These are phyloP conservation scores for Brachyrhaphis roseni DNA, from an alignment of 2,797 vertebrate species.

Conservation along the genomic window DNA sequence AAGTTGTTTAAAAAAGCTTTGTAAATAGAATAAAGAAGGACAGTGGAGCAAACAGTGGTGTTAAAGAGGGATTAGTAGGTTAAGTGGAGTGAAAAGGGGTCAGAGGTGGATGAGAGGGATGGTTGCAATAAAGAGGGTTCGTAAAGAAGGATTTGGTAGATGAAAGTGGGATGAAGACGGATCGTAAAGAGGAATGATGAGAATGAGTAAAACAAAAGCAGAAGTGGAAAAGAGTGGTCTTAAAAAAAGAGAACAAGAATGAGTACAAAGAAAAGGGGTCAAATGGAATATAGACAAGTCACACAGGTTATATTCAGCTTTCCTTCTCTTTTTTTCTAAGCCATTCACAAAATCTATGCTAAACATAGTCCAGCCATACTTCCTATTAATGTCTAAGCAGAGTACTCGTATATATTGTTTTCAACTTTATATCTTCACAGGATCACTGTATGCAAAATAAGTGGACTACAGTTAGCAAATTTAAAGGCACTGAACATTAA, in stretches of 20 bases:
- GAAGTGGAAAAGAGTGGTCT: not conserved
- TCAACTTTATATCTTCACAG: too few relatives aligned
- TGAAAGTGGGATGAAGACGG: not conserved
- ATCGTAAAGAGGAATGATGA: not conserved
- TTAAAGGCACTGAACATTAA: not conserved
- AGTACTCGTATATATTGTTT: too few relatives aligned
- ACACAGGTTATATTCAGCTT: not conserved
- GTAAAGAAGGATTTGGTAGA: not conserved
- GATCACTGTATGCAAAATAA: not conserved
- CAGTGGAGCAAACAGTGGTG: not conserved
- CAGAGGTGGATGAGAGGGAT: not conserved
- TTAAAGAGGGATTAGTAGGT: not conserved
- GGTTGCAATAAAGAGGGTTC: not conserved
- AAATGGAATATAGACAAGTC: not conserved
- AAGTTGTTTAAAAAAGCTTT: not conserved
- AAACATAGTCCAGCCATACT: too few relatives aligned
- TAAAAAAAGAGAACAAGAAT: not conserved
- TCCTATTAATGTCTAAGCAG: too few relatives aligned
- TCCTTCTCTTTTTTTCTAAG: not conserved
- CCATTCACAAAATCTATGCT: not conserved
- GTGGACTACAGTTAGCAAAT: not conserved
- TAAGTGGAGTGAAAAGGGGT: not conserved
- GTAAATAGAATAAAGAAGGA: not conserved
- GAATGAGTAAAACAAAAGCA: not conserved
- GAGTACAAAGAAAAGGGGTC: not conserved